Conservation (phyloP, 2,888 invertebrate species). For the Deladenus siricidicola region DNA sequence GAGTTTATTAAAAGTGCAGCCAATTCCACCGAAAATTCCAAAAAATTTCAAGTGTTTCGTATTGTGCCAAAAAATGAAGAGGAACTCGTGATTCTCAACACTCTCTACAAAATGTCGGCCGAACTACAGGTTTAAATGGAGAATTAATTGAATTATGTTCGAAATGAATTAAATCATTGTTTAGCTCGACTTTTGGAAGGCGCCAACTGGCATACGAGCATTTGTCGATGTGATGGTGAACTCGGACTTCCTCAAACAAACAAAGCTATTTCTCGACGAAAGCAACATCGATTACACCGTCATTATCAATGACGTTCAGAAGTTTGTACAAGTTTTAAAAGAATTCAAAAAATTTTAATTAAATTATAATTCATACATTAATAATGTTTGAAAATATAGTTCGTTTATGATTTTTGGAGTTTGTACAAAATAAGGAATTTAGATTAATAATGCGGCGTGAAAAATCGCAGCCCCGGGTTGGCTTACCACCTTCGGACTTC, state of each 20-base stretch:
- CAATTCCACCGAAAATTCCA: slow-evolving; percentile 11
- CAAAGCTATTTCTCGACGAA: slow-evolving; percentile 54
- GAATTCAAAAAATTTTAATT: background rate
- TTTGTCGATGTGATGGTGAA: slow-evolving; percentile 66
- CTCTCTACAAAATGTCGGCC: slow-evolving; percentile 29
- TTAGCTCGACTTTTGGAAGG: slow-evolving; percentile 53
- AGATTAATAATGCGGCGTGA: slow-evolving; percentile 47
- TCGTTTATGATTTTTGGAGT: no score
- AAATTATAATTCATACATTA: background rate
- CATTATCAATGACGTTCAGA: slow-evolving; percentile 67
- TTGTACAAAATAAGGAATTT: background rate
- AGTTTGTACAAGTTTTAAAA: slow-evolving; percentile 19
- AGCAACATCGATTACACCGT: slow-evolving; percentile 64
- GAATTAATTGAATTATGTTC: background rate
- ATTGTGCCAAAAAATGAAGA: slow-evolving; percentile 23
- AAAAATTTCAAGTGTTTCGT: slow-evolving; percentile 27
- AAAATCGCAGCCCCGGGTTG: slow-evolving; percentile 11
- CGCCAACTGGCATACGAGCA: slow-evolving; percentile 41
- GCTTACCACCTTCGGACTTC: slow-evolving; percentile 11
- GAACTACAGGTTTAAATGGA: slow-evolving; percentile 20
- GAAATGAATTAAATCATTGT: background rate
- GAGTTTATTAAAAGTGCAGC: no score
- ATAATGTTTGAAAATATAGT: background rate
- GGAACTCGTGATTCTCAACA: slow-evolving; percentile 34
- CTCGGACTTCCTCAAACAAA: slow-evolving; percentile 59